phyloP scores from a whole-genome alignment of 2,113 vertebrate species.

The Echinops telfairi region DNA sequence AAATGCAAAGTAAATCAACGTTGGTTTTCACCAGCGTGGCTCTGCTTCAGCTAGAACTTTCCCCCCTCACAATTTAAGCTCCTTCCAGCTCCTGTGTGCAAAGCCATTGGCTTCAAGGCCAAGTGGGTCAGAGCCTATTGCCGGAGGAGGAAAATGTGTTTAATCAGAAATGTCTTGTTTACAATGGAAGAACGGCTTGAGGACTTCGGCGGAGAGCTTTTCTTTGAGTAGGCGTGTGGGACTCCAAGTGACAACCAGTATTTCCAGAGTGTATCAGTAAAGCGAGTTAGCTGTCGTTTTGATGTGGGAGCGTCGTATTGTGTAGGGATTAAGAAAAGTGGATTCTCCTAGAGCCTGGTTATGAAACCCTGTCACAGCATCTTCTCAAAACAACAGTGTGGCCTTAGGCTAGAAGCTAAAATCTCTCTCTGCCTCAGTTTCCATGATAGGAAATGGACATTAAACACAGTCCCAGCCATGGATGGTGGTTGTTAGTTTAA shows the following conservation, averaged over 20 bases:
- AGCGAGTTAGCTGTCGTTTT: constrained; percentile 29
- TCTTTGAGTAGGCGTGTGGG: constrained; percentile 42
- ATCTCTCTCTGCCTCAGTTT: not conserved
- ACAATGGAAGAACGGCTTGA: constrained; percentile 54
- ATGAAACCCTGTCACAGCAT: not conserved
- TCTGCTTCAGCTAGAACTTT: constrained; percentile 48
- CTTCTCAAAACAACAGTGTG: not conserved
- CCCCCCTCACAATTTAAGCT: not conserved
- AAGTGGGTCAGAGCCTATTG: constrained; percentile 56
- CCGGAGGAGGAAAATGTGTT: not conserved
- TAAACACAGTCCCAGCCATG: not conserved
- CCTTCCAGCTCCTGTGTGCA: not conserved
- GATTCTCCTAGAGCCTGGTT: not conserved
- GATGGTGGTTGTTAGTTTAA: not conserved
- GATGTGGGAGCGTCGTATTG: not conserved
- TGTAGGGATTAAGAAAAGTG: not conserved
- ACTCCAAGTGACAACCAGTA: not conserved
- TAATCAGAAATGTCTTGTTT: constrained; percentile 64
- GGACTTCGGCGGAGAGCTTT: constrained; percentile 51
- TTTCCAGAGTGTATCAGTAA: constrained; percentile 31
- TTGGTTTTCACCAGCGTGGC: constrained; percentile 20
- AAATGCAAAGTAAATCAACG: constrained; percentile 59
- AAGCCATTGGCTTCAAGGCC: constrained; percentile 53
- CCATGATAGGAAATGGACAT: not conserved
- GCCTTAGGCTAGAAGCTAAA: not conserved